A percentile compares a stretch with the other conserved stretches of the same genome.
Conservation (phyloP, 2,797 vertebrate species). For the Nyctalus aviator region DNA sequence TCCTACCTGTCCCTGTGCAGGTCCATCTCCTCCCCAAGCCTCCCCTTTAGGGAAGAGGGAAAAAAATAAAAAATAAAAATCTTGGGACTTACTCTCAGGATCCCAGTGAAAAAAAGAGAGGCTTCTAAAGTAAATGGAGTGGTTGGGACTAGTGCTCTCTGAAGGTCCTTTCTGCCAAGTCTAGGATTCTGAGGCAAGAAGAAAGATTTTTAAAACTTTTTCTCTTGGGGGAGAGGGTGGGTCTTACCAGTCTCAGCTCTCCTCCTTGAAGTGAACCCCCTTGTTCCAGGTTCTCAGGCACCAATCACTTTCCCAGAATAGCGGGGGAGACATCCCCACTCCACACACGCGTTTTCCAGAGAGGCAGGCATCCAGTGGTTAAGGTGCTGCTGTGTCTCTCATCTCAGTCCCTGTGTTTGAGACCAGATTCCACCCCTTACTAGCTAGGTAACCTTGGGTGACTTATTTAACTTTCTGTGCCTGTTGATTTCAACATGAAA, state of each 20-base stretch:
- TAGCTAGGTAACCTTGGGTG: background rate
- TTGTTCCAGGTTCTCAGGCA: too few species aligned
- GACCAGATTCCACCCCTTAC: background rate
- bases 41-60: background rate
- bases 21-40: background rate
- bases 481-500: constrained; percentile 14
- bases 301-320: background rate
- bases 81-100: background rate
- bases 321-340: background rate
- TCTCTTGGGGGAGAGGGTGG: background rate
- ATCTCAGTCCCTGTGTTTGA: background rate
- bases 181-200: background rate
- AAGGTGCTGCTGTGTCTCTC: background rate
- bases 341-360: background rate
- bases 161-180: background rate
- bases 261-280: background rate
- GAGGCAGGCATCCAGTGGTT: background rate
- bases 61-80: background rate
- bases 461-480: background rate
- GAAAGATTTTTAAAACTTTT: constrained; percentile 7
- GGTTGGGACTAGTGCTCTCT: background rate
- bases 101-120: background rate
- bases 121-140: background rate
- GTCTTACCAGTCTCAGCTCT: background rate
- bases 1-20: background rate